Percentiles rank a stretch among this genome's conserved stretches.
phyloP scores from a whole-genome alignment of 1,140 invertebrate species.

The Stratiolaelaps scimitus region DNA sequence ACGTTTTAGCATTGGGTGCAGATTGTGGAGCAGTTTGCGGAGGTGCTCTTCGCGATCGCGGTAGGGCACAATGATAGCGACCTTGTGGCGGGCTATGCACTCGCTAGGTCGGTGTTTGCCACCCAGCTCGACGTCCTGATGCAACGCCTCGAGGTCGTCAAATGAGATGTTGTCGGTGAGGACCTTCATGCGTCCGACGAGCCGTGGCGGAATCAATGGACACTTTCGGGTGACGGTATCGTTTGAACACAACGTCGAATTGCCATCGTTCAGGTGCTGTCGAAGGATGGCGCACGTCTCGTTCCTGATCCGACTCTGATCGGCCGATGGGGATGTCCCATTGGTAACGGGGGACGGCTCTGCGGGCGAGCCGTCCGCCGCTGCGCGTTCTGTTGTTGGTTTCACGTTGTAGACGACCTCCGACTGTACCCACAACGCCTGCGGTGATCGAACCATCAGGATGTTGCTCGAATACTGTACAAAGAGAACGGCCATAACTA shows the following conservation, averaged over 20 bases:
- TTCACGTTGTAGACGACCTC: conserved; percentile 3
- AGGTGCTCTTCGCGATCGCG: conserved; percentile 47
- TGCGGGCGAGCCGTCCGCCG: too few species aligned
- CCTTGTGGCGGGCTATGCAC: conserved; percentile 36
- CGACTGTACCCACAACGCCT: neutral
- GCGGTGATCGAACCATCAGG: conserved; percentile 12
- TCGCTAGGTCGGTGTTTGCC: conserved; percentile 36
- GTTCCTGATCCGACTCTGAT: neutral
- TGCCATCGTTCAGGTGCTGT: conserved; percentile 4
- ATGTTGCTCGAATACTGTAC: conserved; percentile 7
- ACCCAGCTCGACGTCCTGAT: conserved; percentile 34
- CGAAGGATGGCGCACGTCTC: conserved; percentile 10
- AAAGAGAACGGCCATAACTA: conserved; percentile 10
- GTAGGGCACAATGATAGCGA: conserved; percentile 48
- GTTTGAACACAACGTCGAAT: conserved; percentile 11
- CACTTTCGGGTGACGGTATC: neutral
- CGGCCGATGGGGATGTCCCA: too few species aligned
- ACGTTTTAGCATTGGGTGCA: conserved; percentile 48
- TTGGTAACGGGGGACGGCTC: too few species aligned
- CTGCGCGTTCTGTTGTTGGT: neutral
- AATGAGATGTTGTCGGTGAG: conserved; percentile 33
- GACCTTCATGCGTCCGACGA: conserved; percentile 36
- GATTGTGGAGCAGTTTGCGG: conserved; percentile 43
- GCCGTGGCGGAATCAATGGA: conserved; percentile 25
- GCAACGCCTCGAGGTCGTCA: conserved; percentile 33